Percentiles rank a stretch among this genome's conserved stretches.
Conservation (phyloP, 1,140 invertebrate genomes). For the Lepidurus apus region DNA sequence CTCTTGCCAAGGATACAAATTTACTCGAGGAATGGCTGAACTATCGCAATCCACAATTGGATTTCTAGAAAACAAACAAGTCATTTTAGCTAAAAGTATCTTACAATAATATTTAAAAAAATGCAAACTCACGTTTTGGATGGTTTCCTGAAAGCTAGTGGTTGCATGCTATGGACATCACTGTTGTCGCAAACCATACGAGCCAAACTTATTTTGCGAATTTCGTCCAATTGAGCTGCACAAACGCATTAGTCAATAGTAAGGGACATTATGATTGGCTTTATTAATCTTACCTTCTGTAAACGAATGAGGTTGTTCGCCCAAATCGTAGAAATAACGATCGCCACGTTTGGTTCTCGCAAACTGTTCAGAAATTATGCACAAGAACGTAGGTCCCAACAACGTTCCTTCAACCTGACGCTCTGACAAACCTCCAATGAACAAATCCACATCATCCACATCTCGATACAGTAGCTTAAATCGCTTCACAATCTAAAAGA, state of each 20-base stretch:
- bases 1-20: constrained; percentile 30
- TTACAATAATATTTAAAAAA: not conserved
- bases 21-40: constrained; percentile 29
- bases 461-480: constrained; percentile 39
- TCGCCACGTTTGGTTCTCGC: constrained; percentile 41
- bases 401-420: constrained; percentile 43
- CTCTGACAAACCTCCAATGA: constrained; percentile 43
- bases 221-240: constrained; percentile 71
- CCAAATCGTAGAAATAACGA: constrained; percentile 45
- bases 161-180: constrained; percentile 52
- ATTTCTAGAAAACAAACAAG: constrained; percentile 19
- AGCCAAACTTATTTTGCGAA: constrained; percentile 74
- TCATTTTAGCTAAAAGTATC: not conserved
- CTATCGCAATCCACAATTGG: constrained; percentile 28
- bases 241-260: constrained; percentile 31
- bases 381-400: constrained; percentile 45
- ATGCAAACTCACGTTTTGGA: constrained; percentile 44
- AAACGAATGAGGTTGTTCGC: constrained; percentile 42
- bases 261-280: not conserved
- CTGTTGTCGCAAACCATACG: constrained; percentile 83
- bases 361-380: constrained; percentile 44
- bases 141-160: constrained; percentile 52
- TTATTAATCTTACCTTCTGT: constrained; percentile 39
- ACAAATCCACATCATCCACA: constrained; percentile 46
- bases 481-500: constrained; percentile 36